Evolutionary conservation across 1,140 invertebrate species (phyloP), one percentile per base, ranked within the genome.

Genomic region (Bombus cullumanus): DNA sequence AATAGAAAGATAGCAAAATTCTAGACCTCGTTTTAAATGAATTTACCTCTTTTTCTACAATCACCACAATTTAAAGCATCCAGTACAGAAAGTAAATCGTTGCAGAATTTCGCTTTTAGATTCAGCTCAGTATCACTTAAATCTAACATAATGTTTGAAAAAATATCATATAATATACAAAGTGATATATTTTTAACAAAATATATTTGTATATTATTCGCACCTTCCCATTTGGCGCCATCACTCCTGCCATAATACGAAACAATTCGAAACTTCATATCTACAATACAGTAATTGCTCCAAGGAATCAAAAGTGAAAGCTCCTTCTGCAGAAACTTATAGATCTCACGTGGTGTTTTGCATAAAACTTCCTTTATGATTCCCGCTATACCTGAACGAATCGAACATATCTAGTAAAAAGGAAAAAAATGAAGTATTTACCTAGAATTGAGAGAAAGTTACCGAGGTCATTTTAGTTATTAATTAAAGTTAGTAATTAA

Each of bases 31-130:
- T 62, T 73, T 31, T 28, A 28, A 37, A 47, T 66, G 72, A 22
- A 72, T n/a, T 71, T 90, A 95, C 94, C 94, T 90, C 91, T 94
- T 83, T 92, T 94, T 73, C 92, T 93, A 77, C 92, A 94, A 71
- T 93, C 88, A 37, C 94, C 94, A 76, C 89, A 92, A 57, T 84
- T 86, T 25, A 95, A 81, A 86, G 37, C 47, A 39, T 94, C 86
- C 31, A 94, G 86, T 3, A 85, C n/a, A 28, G 78, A 39, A 13
- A 95, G 77, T 75, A 94, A 81, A 83, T 94, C 92, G 18, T 91
- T 78, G 62, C 94, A 94, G 68, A 91, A 94, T 39, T 86, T 66
- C 31, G 79, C 85, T 86, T 95, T 95, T 22, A 90, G 77, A 39
- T 89, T 68, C 28, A 95, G 86, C 71, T 94, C 92, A 34, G 74